phyloP scores from a whole-genome alignment of 2,888 invertebrate species.

The Drosophila ezoana region DNA sequence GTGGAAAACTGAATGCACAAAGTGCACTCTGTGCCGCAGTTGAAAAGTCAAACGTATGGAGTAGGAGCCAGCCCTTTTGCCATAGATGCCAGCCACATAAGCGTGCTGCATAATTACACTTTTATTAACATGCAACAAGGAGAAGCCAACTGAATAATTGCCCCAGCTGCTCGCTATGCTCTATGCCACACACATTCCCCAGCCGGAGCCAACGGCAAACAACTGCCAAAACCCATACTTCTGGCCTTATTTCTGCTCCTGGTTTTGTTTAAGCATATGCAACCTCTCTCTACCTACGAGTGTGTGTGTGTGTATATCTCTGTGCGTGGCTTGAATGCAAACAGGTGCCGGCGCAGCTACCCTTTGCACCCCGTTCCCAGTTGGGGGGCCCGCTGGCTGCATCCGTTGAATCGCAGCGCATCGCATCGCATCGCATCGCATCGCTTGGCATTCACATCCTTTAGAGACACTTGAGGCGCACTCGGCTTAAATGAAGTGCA shows the following conservation, averaged over 20 bases:
- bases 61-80: background rate
- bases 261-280: conserved; percentile 20
- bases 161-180: conserved; percentile 25
- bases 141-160: conserved; percentile 59
- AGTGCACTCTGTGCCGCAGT: conserved; percentile 14
- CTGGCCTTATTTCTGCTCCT: conserved; percentile 11
- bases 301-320: conserved; percentile 26
- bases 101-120: conserved; percentile 68
- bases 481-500: conserved; percentile 78
- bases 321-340: conserved; percentile 64
- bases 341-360: conserved; percentile 60
- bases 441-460: conserved; percentile 62
- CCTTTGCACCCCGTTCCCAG: conserved; percentile 7
- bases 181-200: background rate
- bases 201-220: conserved; percentile 24
- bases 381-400: conserved; percentile 15
- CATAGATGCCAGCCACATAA: conserved; percentile 26
- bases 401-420: conserved; percentile 34
- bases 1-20: conserved; percentile 1
- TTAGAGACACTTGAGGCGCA: conserved; percentile 74
- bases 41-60: conserved; percentile 36
- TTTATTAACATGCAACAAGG: conserved; percentile 68
- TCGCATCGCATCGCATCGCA: conserved; percentile 12
- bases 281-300: background rate
- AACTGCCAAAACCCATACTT: conserved; percentile 23